A percentile compares a stretch with the other conserved stretches of the same genome.
Evolutionary conservation across 53 echinoderm and acorn worm genomes (phyloP).

Genomic region (Antedon mediterranea): DNA sequence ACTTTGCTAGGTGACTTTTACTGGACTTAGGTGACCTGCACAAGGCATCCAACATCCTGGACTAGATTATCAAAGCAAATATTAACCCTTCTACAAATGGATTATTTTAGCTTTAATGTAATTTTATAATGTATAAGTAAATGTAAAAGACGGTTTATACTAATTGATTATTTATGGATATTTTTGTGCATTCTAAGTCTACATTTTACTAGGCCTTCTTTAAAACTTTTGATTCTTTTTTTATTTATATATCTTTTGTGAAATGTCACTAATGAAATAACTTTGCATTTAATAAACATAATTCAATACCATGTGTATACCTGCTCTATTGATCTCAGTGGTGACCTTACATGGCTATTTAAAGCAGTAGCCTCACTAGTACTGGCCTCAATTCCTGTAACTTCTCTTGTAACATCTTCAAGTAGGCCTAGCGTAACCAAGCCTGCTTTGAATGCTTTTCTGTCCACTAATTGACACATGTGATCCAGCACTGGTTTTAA

Average conservation of each 20-base stretch:
- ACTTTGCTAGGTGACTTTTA: slow-evolving; percentile 47
- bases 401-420: not conserved
- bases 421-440: slow-evolving; percentile 32
- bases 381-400: not conserved
- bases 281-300: too few relatives aligned
- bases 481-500: slow-evolving; percentile 34
- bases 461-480: slow-evolving; percentile 25
- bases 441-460: slow-evolving; percentile 31
- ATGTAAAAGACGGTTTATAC: too few relatives aligned
- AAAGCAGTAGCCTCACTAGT: not conserved
- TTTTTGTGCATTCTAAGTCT: too few relatives aligned
- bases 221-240: too few relatives aligned
- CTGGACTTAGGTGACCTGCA: slow-evolving; percentile 33
- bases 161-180: too few relatives aligned
- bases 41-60: slow-evolving; percentile 25
- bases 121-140: too few relatives aligned
- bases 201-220: too few relatives aligned
- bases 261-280: too few relatives aligned
- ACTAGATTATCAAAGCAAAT: slow-evolving; percentile 22
- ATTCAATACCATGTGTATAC: too few relatives aligned
- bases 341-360: not conserved
- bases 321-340: not conserved
- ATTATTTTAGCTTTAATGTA: too few relatives aligned
- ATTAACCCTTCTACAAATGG: too few relatives aligned
- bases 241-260: too few relatives aligned